Evolutionary conservation across 2,113 vertebrate genomes (phyloP).

Genomic region (Antechinus stuartii): DNA sequence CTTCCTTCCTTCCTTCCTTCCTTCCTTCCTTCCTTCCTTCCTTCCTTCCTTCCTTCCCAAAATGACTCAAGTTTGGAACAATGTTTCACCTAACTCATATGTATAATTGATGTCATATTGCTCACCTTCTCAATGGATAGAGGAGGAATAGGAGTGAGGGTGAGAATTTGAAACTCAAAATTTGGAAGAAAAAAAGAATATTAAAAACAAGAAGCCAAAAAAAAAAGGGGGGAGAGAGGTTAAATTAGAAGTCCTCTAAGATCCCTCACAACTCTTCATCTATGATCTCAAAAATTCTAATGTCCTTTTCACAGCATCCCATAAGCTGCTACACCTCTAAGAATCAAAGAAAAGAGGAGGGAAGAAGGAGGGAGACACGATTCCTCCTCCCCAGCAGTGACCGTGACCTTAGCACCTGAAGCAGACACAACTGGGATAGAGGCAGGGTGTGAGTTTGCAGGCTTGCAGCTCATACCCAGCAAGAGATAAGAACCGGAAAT

Average conservation of each 20-base stretch:
- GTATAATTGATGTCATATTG: neutral
- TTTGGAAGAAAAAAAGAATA: neutral
- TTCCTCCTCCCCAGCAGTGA: neutral
- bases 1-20: too few species aligned
- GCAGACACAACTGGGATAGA: neutral
- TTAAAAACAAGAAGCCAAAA: neutral
- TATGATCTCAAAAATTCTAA: too few species aligned
- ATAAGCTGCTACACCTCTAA: neutral
- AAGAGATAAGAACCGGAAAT: neutral
- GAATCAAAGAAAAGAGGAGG: too few species aligned
- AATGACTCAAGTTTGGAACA: neutral
- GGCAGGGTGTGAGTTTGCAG: neutral
- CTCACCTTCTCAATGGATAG: neutral
- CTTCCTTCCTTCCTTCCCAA: too few species aligned
- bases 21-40: too few species aligned
- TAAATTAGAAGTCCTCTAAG: neutral
- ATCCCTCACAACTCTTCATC: neutral
- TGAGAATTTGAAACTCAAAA: neutral
- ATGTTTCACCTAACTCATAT: neutral
- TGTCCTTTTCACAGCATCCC: neutral
- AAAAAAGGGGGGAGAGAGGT: neutral
- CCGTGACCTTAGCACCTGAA: too few species aligned
- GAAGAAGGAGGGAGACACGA: too few species aligned
- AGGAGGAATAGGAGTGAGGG: neutral
- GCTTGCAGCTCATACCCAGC: too few species aligned